Evolutionary conservation across 2,113 vertebrate genomes (phyloP).

Genomic region (Calyptommatus sinebrachiatus): DNA sequence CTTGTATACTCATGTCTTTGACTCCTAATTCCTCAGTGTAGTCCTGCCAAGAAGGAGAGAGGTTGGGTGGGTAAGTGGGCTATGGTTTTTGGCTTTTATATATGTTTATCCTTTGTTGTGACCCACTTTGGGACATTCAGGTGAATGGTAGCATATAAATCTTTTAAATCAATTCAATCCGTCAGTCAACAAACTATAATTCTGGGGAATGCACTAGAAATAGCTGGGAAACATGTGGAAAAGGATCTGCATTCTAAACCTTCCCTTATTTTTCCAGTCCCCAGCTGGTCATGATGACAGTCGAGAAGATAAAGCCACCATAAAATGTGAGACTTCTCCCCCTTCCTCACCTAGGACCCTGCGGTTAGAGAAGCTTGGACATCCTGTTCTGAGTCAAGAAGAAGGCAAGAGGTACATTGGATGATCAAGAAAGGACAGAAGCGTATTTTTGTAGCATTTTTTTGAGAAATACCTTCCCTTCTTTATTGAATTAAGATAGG

Average conservation of each 20-base stretch:
- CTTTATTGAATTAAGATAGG: neutral
- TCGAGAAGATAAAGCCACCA: slow-evolving; percentile 93
- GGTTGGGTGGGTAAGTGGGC: too few relatives aligned
- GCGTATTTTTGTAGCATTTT: neutral
- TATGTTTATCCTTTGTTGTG: too few relatives aligned
- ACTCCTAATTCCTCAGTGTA: too few relatives aligned
- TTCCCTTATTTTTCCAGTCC: slow-evolving; percentile 78
- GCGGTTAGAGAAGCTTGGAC: slow-evolving; percentile 87
- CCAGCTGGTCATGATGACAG: slow-evolving; percentile 86
- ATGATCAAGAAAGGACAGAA: neutral
- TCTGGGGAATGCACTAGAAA: neutral
- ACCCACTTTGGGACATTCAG: too few relatives aligned
- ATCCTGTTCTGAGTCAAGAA: slow-evolving; percentile 86
- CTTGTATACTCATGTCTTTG: too few relatives aligned
- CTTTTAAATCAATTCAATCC: too few relatives aligned
- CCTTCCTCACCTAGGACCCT: slow-evolving; percentile 90
- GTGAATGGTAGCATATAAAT: too few relatives aligned
- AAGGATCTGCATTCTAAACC: slow-evolving; percentile 47
- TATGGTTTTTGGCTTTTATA: too few relatives aligned
- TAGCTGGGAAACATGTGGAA: slow-evolving; percentile 6
- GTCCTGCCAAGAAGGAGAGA: too few relatives aligned
- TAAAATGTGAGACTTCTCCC: slow-evolving; percentile 96
- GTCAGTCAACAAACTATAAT: neutral
- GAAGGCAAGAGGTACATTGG: slow-evolving; percentile 83
- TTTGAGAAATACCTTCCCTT: neutral